Base-by-base conservation (phyloP, 2,888 invertebrate species). In the Peribatodes rhomboidaria region DNA sequence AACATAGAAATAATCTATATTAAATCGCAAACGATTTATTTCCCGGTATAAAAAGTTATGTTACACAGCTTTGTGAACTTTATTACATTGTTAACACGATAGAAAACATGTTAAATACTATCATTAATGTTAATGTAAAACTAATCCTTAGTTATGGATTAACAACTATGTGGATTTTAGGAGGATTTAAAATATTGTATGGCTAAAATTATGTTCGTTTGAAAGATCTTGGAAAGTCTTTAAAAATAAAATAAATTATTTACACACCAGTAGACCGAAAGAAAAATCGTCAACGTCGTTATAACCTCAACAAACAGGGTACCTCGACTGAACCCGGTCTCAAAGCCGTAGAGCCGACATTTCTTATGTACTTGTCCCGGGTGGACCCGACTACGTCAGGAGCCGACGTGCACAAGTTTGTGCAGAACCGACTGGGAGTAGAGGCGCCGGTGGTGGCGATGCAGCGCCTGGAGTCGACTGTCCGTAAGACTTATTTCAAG, bases 91-190 rank as follows among this genome's bases (percentile, higher is more conserved):
- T 57, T 47, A 57, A 57, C 39, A 49, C 11, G 47, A 47, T 57
- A 7, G 56, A 56, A 57, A 57, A 37, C 33, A 39, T n/a, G 37
- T 57, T 47, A 47, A 27, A 49, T 39, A 35, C 56, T 9, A 18
- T 37, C 46, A 37, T 56, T 35, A 57, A 57, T 39, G 57, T 47
- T 49, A 47, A 57, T 57, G 39, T 57, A 13, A 13, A 0, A 3
- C 14, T 57, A 57, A 47, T 49, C 47, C 57, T 57, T 49, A 57
- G 57, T 57, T 49, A 47, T 57, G 57, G 57, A 57, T 57, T 27
- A 54, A 54, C 27, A 54, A 18, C 6, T n/a, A 20, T 33, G 55
- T 14, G 42, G 55, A 44, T 33, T 55, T 42, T 4, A 14, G 13
- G 18, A 52, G 52, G 37, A 22, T 22, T 22, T 37, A 39, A 22